Evolutionary conservation across 2,888 invertebrate species (phyloP).

Genomic region (Galerucella calmariensis): DNA sequence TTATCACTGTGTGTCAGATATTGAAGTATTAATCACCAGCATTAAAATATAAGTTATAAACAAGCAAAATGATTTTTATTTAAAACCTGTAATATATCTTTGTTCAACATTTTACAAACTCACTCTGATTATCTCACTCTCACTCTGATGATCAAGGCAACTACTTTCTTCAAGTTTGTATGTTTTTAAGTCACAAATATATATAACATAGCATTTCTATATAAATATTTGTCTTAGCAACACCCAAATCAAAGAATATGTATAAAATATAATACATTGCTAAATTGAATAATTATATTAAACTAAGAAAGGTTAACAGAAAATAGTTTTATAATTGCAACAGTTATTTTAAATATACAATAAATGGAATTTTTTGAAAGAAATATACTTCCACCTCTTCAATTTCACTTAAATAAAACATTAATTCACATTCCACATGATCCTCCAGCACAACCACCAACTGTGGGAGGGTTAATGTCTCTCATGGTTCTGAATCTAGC

Average conservation of each 20-base stretch:
- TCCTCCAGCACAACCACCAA: constrained; percentile 55
- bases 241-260: background rate
- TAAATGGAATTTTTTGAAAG: constrained; percentile 17
- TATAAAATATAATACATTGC: background rate
- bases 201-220: too few relatives aligned
- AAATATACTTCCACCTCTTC: background rate
- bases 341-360: constrained; percentile 14
- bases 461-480: constrained; percentile 55
- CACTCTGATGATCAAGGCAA: too few relatives aligned
- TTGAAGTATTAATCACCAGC: too few relatives aligned
- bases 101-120: too few relatives aligned
- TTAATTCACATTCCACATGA: constrained; percentile 53
- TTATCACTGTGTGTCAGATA: too few relatives aligned
- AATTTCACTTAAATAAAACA: background rate
- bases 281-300: background rate
- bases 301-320: constrained; percentile 7
- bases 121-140: too few relatives aligned
- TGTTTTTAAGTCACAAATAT: too few relatives aligned
- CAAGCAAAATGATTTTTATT: too few relatives aligned
- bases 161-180: too few relatives aligned
- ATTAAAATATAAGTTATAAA: too few relatives aligned
- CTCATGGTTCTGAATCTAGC: constrained; percentile 54
- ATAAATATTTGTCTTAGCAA: background rate
- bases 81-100: too few relatives aligned
- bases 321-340: constrained; percentile 15